Evolutionary conservation across 2,113 vertebrate species (phyloP), one percentile per base, ranked within the genome.

Genomic region (Percopsis transmontana): DNA sequence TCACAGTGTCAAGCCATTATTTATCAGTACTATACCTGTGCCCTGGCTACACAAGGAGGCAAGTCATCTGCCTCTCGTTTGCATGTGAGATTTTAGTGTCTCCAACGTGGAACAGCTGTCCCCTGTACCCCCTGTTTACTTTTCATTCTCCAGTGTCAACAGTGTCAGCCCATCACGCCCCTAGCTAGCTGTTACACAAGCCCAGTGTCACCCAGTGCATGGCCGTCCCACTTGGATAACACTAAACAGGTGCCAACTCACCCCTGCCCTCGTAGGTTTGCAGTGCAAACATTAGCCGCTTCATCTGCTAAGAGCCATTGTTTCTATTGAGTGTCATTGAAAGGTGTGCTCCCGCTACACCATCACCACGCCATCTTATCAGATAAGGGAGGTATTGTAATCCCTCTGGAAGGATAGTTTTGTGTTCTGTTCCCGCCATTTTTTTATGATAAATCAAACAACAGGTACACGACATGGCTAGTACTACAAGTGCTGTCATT

Each of bases 61-160:
- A n/a, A 61, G 51, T 75, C 58, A 58, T 80, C 68, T 47, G 20
- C 45, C 74, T 72, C 44, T 47, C 67, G 68, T 85, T 77, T 41
- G 70, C 81, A 79, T 81, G 63, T 33, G 13, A 77, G 58, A 66
- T 68, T 82, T 84, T 87, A 84, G 76, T 76, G 60, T 69, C 68
- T 76, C 69, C 73, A 74, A 74, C 79, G 71, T 83, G 57, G 68
- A 83, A 62, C 83, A 85, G 85, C 85, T 90, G 82, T 62, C 76
- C 74, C 74, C 67, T 58, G 72, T 80, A 52, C 70, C 47, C 61
- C 80, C 52, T 87, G 81, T 91, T 91, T 88, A 82, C 80, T 72
- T 77, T 82, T 77, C 78, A 82, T 82, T 82, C 75, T 68, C 70
- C 71, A 78, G 58, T 84, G 85, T 85, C 79, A 88, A 84, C 80